Percentiles rank a stretch among this genome's conserved stretches.
These are phyloP conservation scores for Anhinga anhinga DNA, from an alignment of 2,113 vertebrate species.

Conservation along the genomic window DNA sequence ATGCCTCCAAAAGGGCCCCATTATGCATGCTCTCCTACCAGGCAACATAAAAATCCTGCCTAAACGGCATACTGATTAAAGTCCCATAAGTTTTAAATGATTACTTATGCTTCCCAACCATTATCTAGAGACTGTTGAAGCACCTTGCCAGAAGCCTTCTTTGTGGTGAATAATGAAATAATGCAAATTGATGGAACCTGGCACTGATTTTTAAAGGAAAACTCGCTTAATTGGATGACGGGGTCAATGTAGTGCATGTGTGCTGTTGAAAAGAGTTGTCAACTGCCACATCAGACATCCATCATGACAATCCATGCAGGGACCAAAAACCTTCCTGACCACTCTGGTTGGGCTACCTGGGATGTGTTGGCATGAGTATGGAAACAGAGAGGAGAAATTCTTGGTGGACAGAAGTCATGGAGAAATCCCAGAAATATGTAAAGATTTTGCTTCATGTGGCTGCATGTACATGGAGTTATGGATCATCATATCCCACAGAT, in stretches of 20 bases:
- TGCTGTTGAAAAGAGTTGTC: background rate
- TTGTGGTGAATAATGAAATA: conserved; percentile 46
- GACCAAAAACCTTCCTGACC: background rate
- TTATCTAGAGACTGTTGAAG: conserved; percentile 50
- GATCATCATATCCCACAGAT: background rate
- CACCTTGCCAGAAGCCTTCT: conserved; percentile 21
- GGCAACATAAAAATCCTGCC: conserved; percentile 37
- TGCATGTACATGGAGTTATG: background rate
- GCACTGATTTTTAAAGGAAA: conserved; percentile 28
- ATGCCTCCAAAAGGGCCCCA: conserved; percentile 26
- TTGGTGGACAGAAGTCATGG: background rate
- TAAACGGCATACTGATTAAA: conserved; percentile 30
- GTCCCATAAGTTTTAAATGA: conserved; percentile 36
- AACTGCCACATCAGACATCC: rapidly evolving
- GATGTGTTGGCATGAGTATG: background rate
- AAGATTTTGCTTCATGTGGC: background rate
- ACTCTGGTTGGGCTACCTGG: background rate
- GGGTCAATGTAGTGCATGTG: background rate
- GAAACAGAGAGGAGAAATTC: background rate
- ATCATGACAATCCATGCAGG: background rate
- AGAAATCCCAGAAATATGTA: background rate
- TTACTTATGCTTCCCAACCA: conserved; percentile 31
- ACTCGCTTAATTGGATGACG: background rate
- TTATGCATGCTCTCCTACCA: conserved; percentile 32
- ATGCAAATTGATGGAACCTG: background rate